Evolutionary conservation across 2,888 invertebrate genomes (phyloP).

Genomic region (Dysmachus trigonus): DNA sequence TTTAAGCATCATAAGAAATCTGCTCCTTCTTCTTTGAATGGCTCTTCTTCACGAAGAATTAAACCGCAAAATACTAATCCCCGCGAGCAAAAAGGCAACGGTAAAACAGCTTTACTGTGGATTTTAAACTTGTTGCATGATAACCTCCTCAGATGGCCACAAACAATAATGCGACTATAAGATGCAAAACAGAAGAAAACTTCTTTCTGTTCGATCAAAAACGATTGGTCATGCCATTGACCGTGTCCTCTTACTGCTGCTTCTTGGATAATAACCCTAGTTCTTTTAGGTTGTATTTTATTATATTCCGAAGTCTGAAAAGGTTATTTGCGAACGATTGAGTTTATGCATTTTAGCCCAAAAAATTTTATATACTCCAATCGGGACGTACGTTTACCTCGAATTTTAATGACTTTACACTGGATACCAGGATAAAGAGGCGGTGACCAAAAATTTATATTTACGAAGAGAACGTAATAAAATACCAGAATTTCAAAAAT

Average conservation of each 20-base stretch:
- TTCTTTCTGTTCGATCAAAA: neutral
- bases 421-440: neutral
- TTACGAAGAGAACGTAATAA: neutral
- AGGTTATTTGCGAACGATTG: neutral
- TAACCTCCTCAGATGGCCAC: neutral
- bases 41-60: neutral
- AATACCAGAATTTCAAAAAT: neutral
- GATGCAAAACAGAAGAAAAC: neutral
- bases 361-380: neutral
- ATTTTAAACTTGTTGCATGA: neutral
- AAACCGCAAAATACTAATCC: neutral
- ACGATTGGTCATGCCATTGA: neutral
- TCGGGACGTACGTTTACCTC: neutral
- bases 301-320: neutral
- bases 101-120: neutral
- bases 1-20: neutral
- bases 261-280: neutral
- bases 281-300: neutral
- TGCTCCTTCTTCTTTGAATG: neutral
- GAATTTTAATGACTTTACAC: neutral
- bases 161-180: neutral
- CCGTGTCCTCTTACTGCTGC: neutral
- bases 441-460: neutral
- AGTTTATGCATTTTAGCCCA: neutral
- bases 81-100: neutral